Evolutionary conservation across 2,888 invertebrate species (phyloP).

Genomic region (Drosophila niveifrons): DNA sequence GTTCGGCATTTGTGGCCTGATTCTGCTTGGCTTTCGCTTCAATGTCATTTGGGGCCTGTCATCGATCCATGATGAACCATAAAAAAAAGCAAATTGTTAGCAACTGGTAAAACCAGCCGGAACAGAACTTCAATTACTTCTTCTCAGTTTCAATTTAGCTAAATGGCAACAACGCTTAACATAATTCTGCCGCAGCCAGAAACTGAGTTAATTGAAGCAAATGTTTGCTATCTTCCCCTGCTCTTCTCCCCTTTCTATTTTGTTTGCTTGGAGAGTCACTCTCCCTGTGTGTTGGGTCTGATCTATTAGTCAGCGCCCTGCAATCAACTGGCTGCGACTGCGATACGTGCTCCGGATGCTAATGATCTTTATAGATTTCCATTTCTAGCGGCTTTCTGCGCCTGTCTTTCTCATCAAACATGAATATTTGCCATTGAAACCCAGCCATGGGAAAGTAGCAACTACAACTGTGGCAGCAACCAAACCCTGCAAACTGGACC

Average conservation of each 20-base stretch:
- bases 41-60: conserved; percentile 75
- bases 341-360: conserved; percentile 51
- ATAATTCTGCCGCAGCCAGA: conserved; percentile 67
- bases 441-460: conserved; percentile 44
- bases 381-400: conserved; percentile 47
- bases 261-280: not conserved
- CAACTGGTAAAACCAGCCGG: conserved; percentile 68
- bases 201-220: conserved; percentile 44
- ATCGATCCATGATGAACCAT: conserved; percentile 64
- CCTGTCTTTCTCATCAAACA: conserved; percentile 22
- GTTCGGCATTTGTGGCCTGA: conserved; percentile 63
- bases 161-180: conserved; percentile 64
- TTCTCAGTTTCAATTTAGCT: conserved; percentile 64
- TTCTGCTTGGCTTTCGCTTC: conserved; percentile 74
- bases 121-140: conserved; percentile 24
- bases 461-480: not conserved
- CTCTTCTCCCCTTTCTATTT: too few relatives aligned
- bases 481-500: conserved; percentile 33
- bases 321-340: conserved; percentile 21
- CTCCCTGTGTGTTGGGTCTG: not conserved
- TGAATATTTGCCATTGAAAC: conserved; percentile 32
- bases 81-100: conserved; percentile 34
- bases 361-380: conserved; percentile 61
- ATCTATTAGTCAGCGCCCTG: conserved; percentile 30
- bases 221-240: not conserved